Evolutionary conservation across 2,797 vertebrate species (phyloP).

Genomic region (Pseudochaenichthys georgianus): DNA sequence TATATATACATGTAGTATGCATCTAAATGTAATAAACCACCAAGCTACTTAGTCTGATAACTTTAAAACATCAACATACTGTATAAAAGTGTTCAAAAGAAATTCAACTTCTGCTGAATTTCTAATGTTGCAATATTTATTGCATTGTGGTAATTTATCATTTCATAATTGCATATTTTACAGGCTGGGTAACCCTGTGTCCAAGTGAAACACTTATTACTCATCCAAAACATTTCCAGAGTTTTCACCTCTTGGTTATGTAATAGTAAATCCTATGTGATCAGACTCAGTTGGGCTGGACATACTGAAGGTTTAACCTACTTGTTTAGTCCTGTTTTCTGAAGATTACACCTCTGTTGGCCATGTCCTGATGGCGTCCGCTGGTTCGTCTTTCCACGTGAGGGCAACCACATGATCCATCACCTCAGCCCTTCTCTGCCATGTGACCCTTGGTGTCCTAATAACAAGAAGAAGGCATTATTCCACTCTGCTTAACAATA

Average conservation of each 20-base stretch:
- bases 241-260: background rate
- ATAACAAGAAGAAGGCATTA: constrained; percentile 48
- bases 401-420: constrained; percentile 49
- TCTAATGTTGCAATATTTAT: background rate
- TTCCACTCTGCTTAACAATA: constrained; percentile 49
- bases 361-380: constrained; percentile 14
- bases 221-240: too few species aligned
- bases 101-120: background rate
- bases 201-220: background rate
- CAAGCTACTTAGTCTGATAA: background rate
- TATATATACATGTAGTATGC: background rate
- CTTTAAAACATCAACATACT: too few species aligned
- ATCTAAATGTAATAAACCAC: background rate
- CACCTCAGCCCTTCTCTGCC: constrained; percentile 29
- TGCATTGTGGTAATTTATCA: background rate
- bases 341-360: constrained; percentile 6
- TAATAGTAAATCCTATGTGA: background rate
- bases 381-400: constrained; percentile 30
- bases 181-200: background rate
- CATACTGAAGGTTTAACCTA: constrained; percentile 14
- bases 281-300: background rate
- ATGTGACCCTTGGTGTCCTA: constrained; percentile 40
- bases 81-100: background rate
- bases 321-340: constrained; percentile 2
- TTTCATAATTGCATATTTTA: background rate